Evolutionary conservation across 2,113 vertebrate species (phyloP).

Genomic region (Coptodon bakossiorum): DNA sequence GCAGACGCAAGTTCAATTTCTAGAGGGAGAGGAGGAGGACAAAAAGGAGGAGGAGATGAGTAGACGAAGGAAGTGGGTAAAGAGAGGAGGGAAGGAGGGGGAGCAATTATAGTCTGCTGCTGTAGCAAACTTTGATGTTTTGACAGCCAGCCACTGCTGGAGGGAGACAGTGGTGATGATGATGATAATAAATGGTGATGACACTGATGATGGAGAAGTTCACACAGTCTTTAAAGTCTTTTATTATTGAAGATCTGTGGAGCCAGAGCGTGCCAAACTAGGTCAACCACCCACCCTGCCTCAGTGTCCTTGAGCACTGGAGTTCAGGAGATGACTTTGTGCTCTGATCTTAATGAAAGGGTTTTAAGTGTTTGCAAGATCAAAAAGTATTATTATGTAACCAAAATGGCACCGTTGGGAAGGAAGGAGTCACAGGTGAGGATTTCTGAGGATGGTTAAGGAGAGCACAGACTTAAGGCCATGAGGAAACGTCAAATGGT

Average conservation of each 20-base stretch:
- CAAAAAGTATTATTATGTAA: neutral
- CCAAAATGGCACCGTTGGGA: neutral
- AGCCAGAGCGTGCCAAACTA: neutral
- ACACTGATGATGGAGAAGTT: slow-evolving; percentile 33
- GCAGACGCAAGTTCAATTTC: slow-evolving; percentile 3
- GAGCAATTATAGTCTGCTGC: slow-evolving; percentile 18
- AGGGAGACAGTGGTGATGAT: slow-evolving; percentile 23
- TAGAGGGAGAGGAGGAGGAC: neutral
- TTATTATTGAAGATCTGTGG: neutral
- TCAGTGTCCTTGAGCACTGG: neutral
- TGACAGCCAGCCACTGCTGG: slow-evolving; percentile 46
- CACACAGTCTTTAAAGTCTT: slow-evolving; percentile 1
- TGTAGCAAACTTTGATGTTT: slow-evolving; percentile 43
- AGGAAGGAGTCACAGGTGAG: neutral
- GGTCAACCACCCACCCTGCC: neutral
- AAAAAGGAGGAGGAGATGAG: neutral
- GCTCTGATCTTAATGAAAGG: neutral
- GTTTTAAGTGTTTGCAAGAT: neutral
- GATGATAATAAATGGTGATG: slow-evolving; percentile 38
- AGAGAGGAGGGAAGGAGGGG: neutral
- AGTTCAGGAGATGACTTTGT: neutral
- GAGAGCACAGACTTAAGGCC: neutral
- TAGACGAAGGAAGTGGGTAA: slow-evolving; percentile 4
- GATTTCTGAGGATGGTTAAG: neutral
- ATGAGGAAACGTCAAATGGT: neutral